Conservation (phyloP, 2,113 vertebrate species). For the Gasterosteus aculeatus region DNA sequence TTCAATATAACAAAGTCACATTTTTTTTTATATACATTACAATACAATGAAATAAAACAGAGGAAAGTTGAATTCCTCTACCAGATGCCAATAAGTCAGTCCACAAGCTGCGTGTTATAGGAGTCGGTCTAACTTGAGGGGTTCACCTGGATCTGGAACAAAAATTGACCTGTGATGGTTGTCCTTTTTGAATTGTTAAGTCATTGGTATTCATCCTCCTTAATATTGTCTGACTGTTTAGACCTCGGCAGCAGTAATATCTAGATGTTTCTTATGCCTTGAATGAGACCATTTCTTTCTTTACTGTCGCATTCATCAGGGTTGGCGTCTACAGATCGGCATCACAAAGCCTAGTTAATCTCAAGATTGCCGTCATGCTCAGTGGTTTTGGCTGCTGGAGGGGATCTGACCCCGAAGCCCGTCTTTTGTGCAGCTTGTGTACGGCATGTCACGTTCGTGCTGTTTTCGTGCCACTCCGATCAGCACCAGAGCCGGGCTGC, state of each 20-base stretch:
- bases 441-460: conserved; percentile 29
- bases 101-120: neutral
- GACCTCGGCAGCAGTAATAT: neutral
- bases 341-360: conserved; percentile 5
- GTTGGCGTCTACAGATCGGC: neutral
- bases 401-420: conserved; percentile 27
- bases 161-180: neutral
- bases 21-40: neutral
- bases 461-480: conserved; percentile 34
- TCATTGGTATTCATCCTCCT: conserved; percentile 38
- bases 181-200: conserved; percentile 11
- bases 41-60: neutral
- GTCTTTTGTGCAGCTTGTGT: conserved; percentile 38
- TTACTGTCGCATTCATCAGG: neutral
- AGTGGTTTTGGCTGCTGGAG: conserved; percentile 21
- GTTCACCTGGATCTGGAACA: neutral
- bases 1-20: neutral
- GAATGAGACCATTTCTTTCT: neutral
- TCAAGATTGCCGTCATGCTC: conserved; percentile 5
- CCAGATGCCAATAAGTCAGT: neutral
- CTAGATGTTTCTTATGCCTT: neutral
- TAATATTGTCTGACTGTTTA: conserved; percentile 14
- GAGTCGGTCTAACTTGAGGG: neutral
- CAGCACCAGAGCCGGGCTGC: conserved; percentile 39
- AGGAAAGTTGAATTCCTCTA: neutral